A percentile compares a stretch with the other conserved stretches of the same genome.
Conservation (phyloP, 2,113 vertebrate species). For the Microtus ochrogaster region DNA sequence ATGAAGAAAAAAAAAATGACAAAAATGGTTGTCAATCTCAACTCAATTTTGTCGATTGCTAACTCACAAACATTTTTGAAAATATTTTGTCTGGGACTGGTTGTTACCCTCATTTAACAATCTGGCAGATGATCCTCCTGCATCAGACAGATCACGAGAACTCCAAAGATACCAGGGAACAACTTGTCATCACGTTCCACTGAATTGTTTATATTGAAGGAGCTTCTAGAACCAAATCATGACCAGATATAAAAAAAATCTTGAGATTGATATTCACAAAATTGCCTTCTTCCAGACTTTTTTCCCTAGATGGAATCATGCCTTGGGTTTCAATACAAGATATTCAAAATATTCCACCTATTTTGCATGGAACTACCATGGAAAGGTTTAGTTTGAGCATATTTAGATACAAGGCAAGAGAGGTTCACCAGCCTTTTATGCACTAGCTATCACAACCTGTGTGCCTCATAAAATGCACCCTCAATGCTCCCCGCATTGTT, state of each 20-base stretch:
- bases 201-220: slow-evolving; percentile 56
- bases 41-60: slow-evolving; percentile 50
- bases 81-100: slow-evolving; percentile 46
- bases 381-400: slow-evolving; percentile 32
- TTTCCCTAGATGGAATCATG: background rate
- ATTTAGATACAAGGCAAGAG: slow-evolving; percentile 59
- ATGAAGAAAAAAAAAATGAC: slow-evolving; percentile 55
- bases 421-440: slow-evolving; percentile 17
- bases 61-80: slow-evolving; percentile 39
- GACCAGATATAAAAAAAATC: slow-evolving; percentile 23
- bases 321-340: slow-evolving; percentile 54
- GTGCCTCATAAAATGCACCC: slow-evolving; percentile 41
- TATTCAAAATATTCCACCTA: slow-evolving; percentile 56
- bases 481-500: background rate
- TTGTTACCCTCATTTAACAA: slow-evolving; percentile 48
- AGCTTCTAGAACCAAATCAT: background rate
- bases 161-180: slow-evolving; percentile 51
- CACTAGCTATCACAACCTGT: background rate
- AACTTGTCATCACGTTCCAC: slow-evolving; percentile 48
- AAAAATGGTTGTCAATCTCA: background rate
- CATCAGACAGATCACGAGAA: slow-evolving; percentile 4
- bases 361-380: slow-evolving; percentile 52
- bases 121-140: slow-evolving; percentile 49
- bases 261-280: slow-evolving; percentile 32
- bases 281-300: slow-evolving; percentile 45